Base-by-base conservation (phyloP, 2,113 vertebrate species). In the Anhinga rufa region DNA sequence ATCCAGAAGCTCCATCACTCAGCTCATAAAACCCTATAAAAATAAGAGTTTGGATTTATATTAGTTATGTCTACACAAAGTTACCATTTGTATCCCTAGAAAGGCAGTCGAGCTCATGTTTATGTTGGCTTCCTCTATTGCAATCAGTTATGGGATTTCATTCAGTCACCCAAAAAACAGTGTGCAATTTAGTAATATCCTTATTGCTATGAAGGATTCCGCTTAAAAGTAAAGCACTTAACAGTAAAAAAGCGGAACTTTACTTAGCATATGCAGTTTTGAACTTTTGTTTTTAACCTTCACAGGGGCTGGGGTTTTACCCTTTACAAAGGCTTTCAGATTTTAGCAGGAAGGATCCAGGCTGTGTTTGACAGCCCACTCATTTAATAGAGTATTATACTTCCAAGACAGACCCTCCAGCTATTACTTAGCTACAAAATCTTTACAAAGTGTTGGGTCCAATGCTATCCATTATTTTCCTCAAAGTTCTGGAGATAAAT, bases 21-120 rank as follows among this genome's bases (percentile, higher is more conserved):
- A 99, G 97, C 94, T 99, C 99, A 90, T 99, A 99, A 98, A 99
- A 99, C 87, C 99, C 99, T 99, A 94, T 75, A 96, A 92, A 97
- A 97, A 97, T 81, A 96, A 98, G 96, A 98, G 96, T 88, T 96
- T 93, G 97, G 92, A 81, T 95, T 96, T 93, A 82, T 64, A 44
- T 95, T 94, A 96, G 96, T 94, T 94, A 82, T 12, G 71, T 88
- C 95, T 93, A 70, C 86, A 96, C 82, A 91, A 52, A 74, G 92
- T 82, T 92, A 78, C 76, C 80, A 54, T 44, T 86, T 86, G 84
- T 55, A 92, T 66, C 88, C 54, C 66, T 58, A 95, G 79, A 89
- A 94, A 94, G 54, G 57, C 85, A 97, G 82, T 74, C 71, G 65
- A 70, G 75, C 51, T 92, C 42, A 21, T 83, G 87, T 95, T 95